Base-by-base conservation (phyloP, 2,113 vertebrate species). In the Corythornis cristatus region DNA sequence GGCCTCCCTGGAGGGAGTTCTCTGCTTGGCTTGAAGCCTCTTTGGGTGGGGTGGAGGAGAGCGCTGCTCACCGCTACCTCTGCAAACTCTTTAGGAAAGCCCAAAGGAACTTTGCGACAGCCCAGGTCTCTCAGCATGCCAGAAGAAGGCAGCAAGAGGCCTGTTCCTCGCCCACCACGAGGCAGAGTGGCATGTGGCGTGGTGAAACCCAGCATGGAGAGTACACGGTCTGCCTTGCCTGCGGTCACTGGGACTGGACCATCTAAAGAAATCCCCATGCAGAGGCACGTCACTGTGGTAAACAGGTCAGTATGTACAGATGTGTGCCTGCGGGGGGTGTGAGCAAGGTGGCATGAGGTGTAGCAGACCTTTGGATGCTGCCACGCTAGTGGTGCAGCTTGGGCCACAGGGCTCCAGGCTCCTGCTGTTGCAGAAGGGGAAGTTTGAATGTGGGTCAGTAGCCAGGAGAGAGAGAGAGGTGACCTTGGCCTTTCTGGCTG, bases 71-170 rank as follows among this genome's bases (percentile, higher is more conserved):
- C 8, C 1, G 18, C 40, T 95, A 8, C 23, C 1, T 66, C 58
- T 97, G 25, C 45, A 40, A 84, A 91, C 75, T 94, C 85, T 83
- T 62, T 80, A 99, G 99, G 97, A 61, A 98, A 95, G 65, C 98
- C 98, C 31, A 98, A 98, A 95, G 98, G 98, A 45, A 98, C 98
- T 46, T 97, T 99, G 86, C 97, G 99, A 43, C 98, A 99, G 82
- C 99, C 99, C 9, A 96, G 95, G 50, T 91, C 97, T 80, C 67
- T 90, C 94, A 97, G 74, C 54, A 6, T 88, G 11, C 48, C 61
- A 58, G 94, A 62, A 85, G 94, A 61, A 86, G 84, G 96, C 87
- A 96, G 86, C 91, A 96, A 88, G 89, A 98, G 86, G 83, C 83
- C 96, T 12, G 84, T 81, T 70, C 76, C 91, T 66, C 89, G 62